Percentiles rank a stretch among this genome's conserved stretches.
Conservation (phyloP, 2,888 invertebrate genomes). For the Sipha maydis region DNA sequence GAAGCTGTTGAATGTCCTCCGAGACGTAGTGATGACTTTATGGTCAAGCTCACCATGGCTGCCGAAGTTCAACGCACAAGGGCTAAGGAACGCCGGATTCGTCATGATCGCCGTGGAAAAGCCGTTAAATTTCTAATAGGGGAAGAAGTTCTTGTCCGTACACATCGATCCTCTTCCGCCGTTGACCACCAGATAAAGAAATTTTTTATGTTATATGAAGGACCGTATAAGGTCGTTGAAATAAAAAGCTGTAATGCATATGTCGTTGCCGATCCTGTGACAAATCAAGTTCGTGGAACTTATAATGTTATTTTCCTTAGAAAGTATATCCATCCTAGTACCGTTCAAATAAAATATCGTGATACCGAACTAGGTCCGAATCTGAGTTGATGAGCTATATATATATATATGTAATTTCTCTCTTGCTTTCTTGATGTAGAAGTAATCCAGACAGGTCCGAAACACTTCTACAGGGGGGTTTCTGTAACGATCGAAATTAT, state of each 20-base stretch:
- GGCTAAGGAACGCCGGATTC: not conserved
- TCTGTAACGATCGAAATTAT: no score
- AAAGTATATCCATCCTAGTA: not conserved
- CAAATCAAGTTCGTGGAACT: not conserved
- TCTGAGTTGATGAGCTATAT: no score
- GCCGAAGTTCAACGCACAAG: not conserved
- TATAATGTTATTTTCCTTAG: not conserved
- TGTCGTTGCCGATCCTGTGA: not conserved
- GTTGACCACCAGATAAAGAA: not conserved
- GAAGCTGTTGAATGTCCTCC: not conserved
- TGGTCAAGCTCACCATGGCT: not conserved
- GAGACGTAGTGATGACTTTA: not conserved
- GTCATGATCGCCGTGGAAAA: not conserved
- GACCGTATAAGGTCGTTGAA: not conserved
- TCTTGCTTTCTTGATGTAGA: no score
- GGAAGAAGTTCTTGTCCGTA: not conserved
- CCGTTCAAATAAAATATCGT: no score
- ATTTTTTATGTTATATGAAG: slow-evolving; percentile 30
- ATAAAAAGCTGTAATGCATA: not conserved
- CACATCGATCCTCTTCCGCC: not conserved
- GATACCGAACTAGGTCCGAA: no score
- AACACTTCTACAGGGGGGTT: no score
- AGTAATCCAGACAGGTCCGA: no score
- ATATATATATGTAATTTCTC: no score
- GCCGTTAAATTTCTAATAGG: not conserved